phyloP scores from a whole-genome alignment of 2,113 vertebrate species.

The Amblyornis subalaris region DNA sequence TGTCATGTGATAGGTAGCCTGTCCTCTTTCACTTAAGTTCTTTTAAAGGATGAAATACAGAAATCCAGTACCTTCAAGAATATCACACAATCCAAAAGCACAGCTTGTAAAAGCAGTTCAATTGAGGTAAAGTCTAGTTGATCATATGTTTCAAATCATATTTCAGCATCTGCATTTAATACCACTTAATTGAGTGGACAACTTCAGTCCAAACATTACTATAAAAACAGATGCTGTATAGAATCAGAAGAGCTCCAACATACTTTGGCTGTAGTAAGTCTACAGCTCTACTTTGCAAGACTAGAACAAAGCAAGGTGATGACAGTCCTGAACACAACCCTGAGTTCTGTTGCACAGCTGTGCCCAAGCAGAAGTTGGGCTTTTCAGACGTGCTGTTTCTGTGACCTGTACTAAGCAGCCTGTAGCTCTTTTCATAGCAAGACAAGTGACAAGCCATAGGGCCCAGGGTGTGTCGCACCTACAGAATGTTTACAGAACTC shows the following conservation, averaged over 20 bases:
- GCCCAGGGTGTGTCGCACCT: background rate
- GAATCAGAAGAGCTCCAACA: background rate
- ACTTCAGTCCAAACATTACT: background rate
- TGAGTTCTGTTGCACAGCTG: background rate
- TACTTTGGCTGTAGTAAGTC: background rate
- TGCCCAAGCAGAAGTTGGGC: background rate
- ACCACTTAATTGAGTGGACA: background rate
- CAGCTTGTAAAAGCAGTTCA: background rate
- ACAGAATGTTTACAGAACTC: background rate
- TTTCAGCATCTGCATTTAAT: background rate
- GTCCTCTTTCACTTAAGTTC: background rate
- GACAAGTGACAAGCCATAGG: background rate
- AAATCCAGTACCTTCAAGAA: background rate
- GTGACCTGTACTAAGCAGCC: background rate
- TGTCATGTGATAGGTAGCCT: background rate
- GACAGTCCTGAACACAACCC: background rate
- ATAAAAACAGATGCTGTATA: background rate
- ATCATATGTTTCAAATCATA: background rate
- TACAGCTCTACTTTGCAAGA: background rate
- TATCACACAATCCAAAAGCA: background rate
- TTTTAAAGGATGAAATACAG: background rate
- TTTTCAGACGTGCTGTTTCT: background rate
- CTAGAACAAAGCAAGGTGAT: background rate
- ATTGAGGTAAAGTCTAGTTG: background rate
- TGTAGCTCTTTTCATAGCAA: background rate